Base-by-base conservation (phyloP, 1,140 invertebrate species). In the Trinorchestia longiramus region DNA sequence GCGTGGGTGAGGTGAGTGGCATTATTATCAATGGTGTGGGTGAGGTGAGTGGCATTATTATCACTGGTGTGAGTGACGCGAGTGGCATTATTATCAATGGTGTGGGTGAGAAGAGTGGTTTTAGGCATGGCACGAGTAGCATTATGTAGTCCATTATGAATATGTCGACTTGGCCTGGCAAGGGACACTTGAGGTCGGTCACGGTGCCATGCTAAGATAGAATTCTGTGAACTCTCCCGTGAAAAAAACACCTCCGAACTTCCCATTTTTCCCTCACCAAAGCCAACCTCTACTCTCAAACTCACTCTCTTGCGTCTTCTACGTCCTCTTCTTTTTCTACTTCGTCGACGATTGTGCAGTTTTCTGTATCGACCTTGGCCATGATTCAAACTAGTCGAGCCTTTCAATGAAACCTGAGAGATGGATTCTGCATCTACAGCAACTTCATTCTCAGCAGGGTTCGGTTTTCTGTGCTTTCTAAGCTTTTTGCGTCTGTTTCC, bases 121-220 rank as follows among this genome's bases (percentile, higher is more conserved):
- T 36, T 36, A 3, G 47, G 47, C 8, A 53, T 53, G 19, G 19
- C 6, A 53, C 47, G 47, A 53, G 47, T 11, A 19, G 62, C 62
- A 36, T 77, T 90, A 17, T 90, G 41, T 42, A 42, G 43, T 4
- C 41, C 88, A 90, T 42, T 4, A 15, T 90, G n/a, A 28, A 90
- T 90, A 36, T 90, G 88, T 11, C 88, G 88, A 90, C 88, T 90
- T 8, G 88, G 88, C 36, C 88, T 41, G 15, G 88, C 88, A 15
- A 90, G 88, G 43, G 88, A 90, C n/a, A 90, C 88, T 90, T 90
- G 88, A 90, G 88, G 88, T 15, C 41, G 88, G 28, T 90, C 43
- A 8, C 43, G n/a, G 41, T 43, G n/a, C 88, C 88, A 90, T 4
- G n/a, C 43, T 41, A 90, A 17, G 36, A 90, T 90, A 15, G n/a